These are phyloP conservation scores for Bujurquina vittata DNA, from an alignment of 2,113 vertebrate genomes.

Conservation along the genomic window DNA sequence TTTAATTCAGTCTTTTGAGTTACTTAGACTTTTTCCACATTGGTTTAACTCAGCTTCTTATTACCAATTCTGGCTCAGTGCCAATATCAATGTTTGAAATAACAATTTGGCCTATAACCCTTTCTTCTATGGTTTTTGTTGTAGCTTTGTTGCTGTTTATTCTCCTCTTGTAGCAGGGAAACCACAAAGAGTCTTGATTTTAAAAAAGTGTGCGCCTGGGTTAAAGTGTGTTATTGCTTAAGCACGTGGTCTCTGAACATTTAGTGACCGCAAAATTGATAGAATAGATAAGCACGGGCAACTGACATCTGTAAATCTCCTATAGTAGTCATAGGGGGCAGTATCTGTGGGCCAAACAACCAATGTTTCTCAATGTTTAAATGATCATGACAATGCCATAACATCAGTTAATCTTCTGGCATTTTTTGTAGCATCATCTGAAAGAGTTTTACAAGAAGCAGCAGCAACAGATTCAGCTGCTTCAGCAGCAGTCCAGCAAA, in stretches of 20 bases:
- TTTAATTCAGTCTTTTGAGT: background rate
- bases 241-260: background rate
- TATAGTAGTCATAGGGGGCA: background rate
- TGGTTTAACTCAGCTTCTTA: background rate
- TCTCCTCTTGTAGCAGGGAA: background rate
- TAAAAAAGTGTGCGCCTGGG: background rate
- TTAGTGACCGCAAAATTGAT: background rate
- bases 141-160: background rate
- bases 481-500: constrained; percentile 89
- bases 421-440: constrained; percentile 89
- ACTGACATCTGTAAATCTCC: background rate
- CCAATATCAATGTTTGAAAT: background rate
- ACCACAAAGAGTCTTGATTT: background rate
- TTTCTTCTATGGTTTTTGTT: background rate
- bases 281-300: no score
- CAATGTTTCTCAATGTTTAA: background rate
- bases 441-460: constrained; percentile 98
- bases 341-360: background rate
- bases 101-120: background rate
- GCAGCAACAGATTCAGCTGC: constrained; percentile 93
- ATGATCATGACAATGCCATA: background rate
- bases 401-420: background rate
- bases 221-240: background rate
- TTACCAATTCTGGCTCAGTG: background rate
- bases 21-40: background rate